A percentile compares a stretch with the other conserved stretches of the same genome.
Evolutionary conservation across 64 coral and sea anemone genomes (phyloP).

Genomic region (Porites lutea): DNA sequence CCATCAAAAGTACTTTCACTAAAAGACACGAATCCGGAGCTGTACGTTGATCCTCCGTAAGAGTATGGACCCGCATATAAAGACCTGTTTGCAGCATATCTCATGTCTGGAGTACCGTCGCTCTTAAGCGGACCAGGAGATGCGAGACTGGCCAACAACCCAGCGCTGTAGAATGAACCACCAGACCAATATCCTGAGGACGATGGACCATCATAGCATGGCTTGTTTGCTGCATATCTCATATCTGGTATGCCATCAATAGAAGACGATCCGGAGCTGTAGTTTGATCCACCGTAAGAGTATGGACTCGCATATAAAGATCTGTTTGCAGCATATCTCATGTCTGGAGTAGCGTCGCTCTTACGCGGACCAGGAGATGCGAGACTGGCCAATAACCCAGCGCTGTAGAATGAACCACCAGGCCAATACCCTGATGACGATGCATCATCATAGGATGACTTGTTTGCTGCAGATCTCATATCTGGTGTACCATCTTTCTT

Average conservation of each 20-base stretch:
- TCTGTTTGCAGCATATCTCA: conserved; percentile 7
- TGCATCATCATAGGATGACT: background rate
- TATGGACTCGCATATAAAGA: background rate
- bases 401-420: no score
- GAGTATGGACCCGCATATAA: background rate
- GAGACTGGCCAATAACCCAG: no score
- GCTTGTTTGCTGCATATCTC: background rate
- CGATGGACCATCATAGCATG: background rate
- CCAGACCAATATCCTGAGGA: no score
- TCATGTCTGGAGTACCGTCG: conserved; percentile 62
- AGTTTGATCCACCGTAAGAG: background rate
- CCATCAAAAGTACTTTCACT: background rate
- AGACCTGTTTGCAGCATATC: background rate
- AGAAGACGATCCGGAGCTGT: background rate
- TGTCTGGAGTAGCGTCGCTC: conserved; percentile 56
- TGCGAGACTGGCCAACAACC: no score
- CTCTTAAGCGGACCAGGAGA: background rate
- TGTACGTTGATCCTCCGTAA: background rate
- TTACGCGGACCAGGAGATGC: background rate
- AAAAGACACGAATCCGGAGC: background rate
- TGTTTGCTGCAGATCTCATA: background rate
- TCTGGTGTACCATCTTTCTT: conserved; percentile 63
- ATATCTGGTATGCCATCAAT: conserved; percentile 19
- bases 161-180: no score
- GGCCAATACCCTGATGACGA: no score